Evolutionary conservation across 2,888 invertebrate species (phyloP).

Genomic region (Acanthopleura granulata): DNA sequence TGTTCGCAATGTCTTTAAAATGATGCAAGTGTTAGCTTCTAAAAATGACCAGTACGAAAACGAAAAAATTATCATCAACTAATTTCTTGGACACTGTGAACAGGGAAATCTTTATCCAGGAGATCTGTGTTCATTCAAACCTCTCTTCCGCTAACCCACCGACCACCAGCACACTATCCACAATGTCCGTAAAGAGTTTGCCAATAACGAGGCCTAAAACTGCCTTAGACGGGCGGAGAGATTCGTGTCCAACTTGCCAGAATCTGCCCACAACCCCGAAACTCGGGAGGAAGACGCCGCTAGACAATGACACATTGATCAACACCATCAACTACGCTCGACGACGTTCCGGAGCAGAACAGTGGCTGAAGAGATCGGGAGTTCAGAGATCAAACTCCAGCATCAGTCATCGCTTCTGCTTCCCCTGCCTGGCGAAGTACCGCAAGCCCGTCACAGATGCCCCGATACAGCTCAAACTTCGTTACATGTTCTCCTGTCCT

Average conservation of each 20-base stretch:
- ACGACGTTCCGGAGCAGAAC: not conserved
- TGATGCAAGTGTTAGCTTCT: too few relatives aligned
- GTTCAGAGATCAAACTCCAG: not conserved
- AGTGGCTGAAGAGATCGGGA: not conserved
- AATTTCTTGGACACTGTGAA: too few relatives aligned
- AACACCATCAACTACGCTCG: not conserved
- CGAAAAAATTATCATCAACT: too few relatives aligned
- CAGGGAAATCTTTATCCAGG: too few relatives aligned
- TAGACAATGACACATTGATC: not conserved
- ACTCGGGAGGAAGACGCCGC: not conserved
- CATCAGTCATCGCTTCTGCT: constrained; percentile 8
- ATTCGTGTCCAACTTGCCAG: constrained; percentile 7
- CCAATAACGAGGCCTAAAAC: not conserved
- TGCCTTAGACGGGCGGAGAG: not conserved
- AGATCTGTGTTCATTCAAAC: too few relatives aligned
- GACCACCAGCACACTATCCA: too few relatives aligned
- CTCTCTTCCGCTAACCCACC: too few relatives aligned
- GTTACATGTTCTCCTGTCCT: constrained; percentile 34
- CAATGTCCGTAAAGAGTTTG: too few relatives aligned
- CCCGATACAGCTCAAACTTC: constrained; percentile 22
- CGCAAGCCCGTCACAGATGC: constrained; percentile 31
- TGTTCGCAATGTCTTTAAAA: too few relatives aligned
- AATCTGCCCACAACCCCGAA: not conserved
- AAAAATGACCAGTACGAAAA: too few relatives aligned
- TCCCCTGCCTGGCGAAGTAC: constrained; percentile 27